Percentiles rank a stretch among this genome's conserved stretches.
Evolutionary conservation across 2,797 vertebrate genomes (phyloP).

Genomic region (Thamnophis elegans): DNA sequence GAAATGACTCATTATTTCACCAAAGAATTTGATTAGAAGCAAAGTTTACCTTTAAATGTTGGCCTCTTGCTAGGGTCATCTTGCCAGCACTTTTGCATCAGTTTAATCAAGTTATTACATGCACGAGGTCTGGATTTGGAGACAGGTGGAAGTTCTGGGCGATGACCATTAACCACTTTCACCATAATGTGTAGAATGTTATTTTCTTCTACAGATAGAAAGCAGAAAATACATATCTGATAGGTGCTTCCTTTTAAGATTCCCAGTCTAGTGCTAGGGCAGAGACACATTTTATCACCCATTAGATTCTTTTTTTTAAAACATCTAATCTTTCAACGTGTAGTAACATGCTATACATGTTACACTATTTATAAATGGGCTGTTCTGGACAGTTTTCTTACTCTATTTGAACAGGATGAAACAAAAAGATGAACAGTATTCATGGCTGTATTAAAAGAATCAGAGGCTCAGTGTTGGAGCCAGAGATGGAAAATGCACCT

Average conservation of each 20-base stretch:
- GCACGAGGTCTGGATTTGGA: constrained; percentile 85
- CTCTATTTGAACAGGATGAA: background rate
- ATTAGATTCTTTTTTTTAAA: too few relatives aligned
- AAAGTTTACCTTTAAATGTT: constrained; percentile 87
- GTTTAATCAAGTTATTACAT: constrained; percentile 82
- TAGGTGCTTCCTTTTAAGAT: background rate
- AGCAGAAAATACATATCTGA: background rate
- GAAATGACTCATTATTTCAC: constrained; percentile 45
- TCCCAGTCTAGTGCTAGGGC: background rate
- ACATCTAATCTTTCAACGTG: background rate
- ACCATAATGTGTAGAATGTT: constrained; percentile 98
- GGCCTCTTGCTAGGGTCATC: constrained; percentile 84
- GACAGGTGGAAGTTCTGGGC: constrained; percentile 85
- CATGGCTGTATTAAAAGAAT: background rate
- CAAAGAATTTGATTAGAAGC: constrained; percentile 32
- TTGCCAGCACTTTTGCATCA: constrained; percentile 95
- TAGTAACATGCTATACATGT: background rate
- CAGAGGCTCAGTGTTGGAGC: background rate
- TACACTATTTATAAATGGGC: background rate
- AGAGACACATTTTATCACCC: background rate
- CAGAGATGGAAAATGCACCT: background rate
- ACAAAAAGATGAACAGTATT: background rate
- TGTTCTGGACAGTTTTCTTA: background rate
- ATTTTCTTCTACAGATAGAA: constrained; percentile 84
- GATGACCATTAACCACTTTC: constrained; percentile 93